These are phyloP conservation scores for Dendrolimus kikuchii DNA, from an alignment of 1,140 invertebrate genomes.

Conservation along the genomic window DNA sequence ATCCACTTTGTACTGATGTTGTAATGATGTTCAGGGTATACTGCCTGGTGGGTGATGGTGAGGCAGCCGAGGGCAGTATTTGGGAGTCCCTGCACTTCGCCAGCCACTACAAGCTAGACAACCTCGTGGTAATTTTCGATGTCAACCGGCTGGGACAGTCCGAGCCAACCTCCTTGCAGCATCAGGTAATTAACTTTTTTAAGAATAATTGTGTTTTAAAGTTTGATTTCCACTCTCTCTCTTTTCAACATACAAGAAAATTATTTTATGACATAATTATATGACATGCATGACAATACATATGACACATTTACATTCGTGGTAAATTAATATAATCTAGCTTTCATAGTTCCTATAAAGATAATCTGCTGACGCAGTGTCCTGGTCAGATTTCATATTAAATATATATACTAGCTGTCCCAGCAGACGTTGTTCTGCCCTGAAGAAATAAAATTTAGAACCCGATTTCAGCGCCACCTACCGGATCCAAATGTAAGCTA, in stretches of 20 bases:
- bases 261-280: too few relatives aligned
- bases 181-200: conserved; percentile 73
- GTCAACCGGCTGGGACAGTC: conserved; percentile 98
- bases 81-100: conserved; percentile 99
- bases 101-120: conserved; percentile 95
- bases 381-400: background rate
- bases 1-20: too few relatives aligned
- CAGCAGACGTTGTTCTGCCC: too few relatives aligned
- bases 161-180: conserved; percentile 93
- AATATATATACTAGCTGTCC: too few relatives aligned
- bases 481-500: too few relatives aligned
- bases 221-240: too few relatives aligned
- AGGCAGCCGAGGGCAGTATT: conserved; percentile 97
- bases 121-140: conserved; percentile 97
- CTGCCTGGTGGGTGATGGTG: conserved; percentile 97
- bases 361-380: background rate
- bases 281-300: too few relatives aligned
- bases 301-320: background rate
- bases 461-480: too few relatives aligned
- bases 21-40: conserved; percentile 85
- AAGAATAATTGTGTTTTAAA: too few relatives aligned
- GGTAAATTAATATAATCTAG: background rate
- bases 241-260: too few relatives aligned
- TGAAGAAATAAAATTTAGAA: too few relatives aligned
- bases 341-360: background rate